Base-by-base conservation (phyloP, 1,140 invertebrate genomes). In the Lasaia peninsularis region DNA sequence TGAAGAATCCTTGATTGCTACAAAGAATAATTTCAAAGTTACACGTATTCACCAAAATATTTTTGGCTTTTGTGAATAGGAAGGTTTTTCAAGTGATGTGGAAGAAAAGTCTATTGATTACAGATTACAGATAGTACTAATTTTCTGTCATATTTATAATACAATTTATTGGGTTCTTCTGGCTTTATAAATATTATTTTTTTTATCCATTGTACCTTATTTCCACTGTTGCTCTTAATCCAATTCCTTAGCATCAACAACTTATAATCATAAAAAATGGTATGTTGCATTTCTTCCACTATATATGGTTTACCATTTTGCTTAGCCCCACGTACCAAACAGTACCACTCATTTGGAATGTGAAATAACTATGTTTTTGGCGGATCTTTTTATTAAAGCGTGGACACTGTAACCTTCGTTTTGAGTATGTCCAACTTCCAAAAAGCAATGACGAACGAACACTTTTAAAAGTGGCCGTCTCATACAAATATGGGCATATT, bases 131-230 rank as follows among this genome's bases (percentile, higher is more conserved):
- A 35, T 35, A 35, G n/a, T 35, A 35, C 4, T 35, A 9, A 35
- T 35, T 35, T n/a, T n/a, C n/a, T 24, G 7, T 24, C 24, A 24
- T 24, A 24, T 24, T 24, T 24, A 24, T 24, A 1, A 6, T 24
- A 24, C 24, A 44, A 44, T 14, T 44, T 44, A 44, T 44, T 2
- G 12, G 40, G 40, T 14, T 44, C n/a, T 44, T 44, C 40, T 14
- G 40, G 12, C 16, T 44, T 44, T 12, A 44, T 8, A 14, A 14
- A 44, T 14, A 28, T 28, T 50, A 28, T 21, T 50, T 50, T 50
- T 28, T 50, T 50, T 3, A 28, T 50, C 21, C 48, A 50, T 50
- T 50, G 48, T 50, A 50, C 48, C 21, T 50, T 50, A 50, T 50
- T n/a, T 28, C 48, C 48, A 50, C 28, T 50, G 6, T 24, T 11